These are phyloP conservation scores for Drosophila truncata DNA, from an alignment of 1,140 invertebrate species.

Conservation along the genomic window DNA sequence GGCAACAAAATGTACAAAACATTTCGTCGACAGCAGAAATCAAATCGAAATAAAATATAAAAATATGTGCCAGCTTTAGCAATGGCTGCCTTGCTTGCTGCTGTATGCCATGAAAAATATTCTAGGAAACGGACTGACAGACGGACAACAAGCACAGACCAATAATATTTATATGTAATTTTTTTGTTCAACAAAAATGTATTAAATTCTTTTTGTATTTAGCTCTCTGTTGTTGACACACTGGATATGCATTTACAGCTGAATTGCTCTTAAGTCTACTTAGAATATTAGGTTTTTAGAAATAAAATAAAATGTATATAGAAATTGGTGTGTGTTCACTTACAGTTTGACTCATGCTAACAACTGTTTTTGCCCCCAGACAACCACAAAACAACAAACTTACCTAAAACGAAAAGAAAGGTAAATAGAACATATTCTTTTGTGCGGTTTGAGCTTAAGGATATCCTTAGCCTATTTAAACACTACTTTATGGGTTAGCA, in stretches of 20 bases:
- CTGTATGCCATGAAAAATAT: slow-evolving; percentile 64
- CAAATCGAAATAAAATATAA: slow-evolving; percentile 63
- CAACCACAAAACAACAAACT: slow-evolving; percentile 69
- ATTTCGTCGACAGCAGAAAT: slow-evolving; percentile 31
- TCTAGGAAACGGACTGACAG: slow-evolving; percentile 27
- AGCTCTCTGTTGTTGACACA: slow-evolving; percentile 27
- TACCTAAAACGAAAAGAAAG: slow-evolving; percentile 71
- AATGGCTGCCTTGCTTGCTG: slow-evolving; percentile 13
- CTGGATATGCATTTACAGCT: slow-evolving; percentile 29
- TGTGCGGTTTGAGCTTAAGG: slow-evolving; percentile 5
- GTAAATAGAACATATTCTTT: slow-evolving; percentile 35
- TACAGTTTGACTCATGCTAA: slow-evolving; percentile 76
- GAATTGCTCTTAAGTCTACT: slow-evolving; percentile 44
- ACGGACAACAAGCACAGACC: slow-evolving; percentile 4
- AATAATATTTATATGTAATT: slow-evolving; percentile 41
- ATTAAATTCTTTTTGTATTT: slow-evolving; percentile 28
- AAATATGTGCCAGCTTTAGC: slow-evolving; percentile 29
- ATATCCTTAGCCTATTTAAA: slow-evolving; percentile 42
- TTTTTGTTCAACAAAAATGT: slow-evolving; percentile 40
- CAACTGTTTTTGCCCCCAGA: slow-evolving; percentile 36
- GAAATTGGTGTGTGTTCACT: slow-evolving; percentile 48
- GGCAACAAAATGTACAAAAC: slow-evolving; percentile 37
- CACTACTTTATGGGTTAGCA: slow-evolving; percentile 20
- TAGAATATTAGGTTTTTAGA: slow-evolving; percentile 17
- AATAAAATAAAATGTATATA: slow-evolving; percentile 5